Conservation (phyloP, 2,113 vertebrate species). For the Sebastes fasciatus region DNA sequence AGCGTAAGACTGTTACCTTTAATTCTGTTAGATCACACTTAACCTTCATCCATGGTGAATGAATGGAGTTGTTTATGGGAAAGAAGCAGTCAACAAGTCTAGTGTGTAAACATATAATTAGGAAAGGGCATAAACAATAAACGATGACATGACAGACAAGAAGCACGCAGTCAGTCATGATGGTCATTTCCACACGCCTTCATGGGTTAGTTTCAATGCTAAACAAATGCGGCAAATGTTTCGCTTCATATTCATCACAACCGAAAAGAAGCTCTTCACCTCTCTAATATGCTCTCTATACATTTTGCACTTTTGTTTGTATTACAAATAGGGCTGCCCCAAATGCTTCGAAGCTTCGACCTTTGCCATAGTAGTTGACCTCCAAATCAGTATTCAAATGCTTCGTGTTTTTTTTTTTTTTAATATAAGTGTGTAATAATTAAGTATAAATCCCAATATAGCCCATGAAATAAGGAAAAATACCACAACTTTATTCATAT, state of each 20-base stretch:
- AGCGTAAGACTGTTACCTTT: slow-evolving; percentile 38
- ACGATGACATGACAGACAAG: not conserved
- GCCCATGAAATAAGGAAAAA: too few relatives aligned
- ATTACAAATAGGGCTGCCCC: not conserved
- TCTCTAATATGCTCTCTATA: not conserved
- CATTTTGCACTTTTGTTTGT: not conserved
- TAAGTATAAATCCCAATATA: too few relatives aligned
- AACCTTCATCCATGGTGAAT: not conserved
- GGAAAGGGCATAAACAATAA: not conserved
- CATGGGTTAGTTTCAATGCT: not conserved
- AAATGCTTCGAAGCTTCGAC: too few relatives aligned
- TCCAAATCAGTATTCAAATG: too few relatives aligned
- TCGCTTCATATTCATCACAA: not conserved
- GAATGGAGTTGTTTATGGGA: slow-evolving; percentile 13
- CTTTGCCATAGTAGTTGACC: too few relatives aligned
- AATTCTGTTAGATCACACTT: slow-evolving; percentile 62
- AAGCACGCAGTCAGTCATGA: not conserved
- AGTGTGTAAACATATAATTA: slow-evolving; percentile 34
- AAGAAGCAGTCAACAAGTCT: slow-evolving; percentile 4
- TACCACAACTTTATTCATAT: too few relatives aligned
- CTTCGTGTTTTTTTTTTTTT: too few relatives aligned
- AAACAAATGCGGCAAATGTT: not conserved
- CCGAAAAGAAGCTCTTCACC: not conserved
- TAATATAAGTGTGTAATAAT: too few relatives aligned
- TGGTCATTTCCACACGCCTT: not conserved